phyloP scores from a whole-genome alignment of 2,797 vertebrate genomes.

The Syngnathus rostellatus region DNA sequence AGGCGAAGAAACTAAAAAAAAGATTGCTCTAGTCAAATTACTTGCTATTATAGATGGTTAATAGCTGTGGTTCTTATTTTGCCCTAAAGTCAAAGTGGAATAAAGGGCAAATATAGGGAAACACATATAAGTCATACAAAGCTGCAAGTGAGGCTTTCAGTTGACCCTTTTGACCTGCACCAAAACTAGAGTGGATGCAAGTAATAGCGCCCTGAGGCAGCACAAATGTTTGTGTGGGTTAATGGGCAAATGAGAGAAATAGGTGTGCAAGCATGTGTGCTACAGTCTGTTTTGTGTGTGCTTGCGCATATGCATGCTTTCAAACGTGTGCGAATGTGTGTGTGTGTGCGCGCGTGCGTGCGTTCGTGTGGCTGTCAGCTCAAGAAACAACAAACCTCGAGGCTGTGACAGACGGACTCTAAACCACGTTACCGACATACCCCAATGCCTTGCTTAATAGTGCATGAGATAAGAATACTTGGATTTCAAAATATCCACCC shows the following conservation, averaged over 20 bases:
- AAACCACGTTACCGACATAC: conserved; percentile 63
- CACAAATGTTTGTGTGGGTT: conserved; percentile 42
- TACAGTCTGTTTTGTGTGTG: conserved; percentile 12
- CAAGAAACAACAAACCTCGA: conserved; percentile 41
- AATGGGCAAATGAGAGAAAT: conserved; percentile 41
- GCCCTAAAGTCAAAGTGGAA: conserved; percentile 41
- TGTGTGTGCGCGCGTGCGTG: conserved; percentile 14
- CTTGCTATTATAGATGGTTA: not conserved
- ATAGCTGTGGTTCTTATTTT: conserved; percentile 16
- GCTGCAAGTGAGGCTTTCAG: conserved; percentile 38
- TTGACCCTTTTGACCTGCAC: conserved; percentile 48
- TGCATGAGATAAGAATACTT: conserved; percentile 75
- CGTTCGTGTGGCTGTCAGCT: conserved; percentile 28
- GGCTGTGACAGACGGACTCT: conserved; percentile 64
- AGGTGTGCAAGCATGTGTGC: conserved; percentile 28
- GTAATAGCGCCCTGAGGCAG: conserved; percentile 40
- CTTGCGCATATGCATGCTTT: conserved; percentile 10
- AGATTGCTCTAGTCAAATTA: not conserved
- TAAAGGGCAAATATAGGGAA: conserved; percentile 40
- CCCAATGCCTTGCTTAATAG: conserved; percentile 69
- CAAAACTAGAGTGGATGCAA: conserved; percentile 34
- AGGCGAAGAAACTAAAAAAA: conserved; percentile 5
- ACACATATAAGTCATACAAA: conserved; percentile 28
- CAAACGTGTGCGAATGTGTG: not conserved
- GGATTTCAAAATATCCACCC: conserved; percentile 55